A percentile compares a stretch with the other conserved stretches of the same genome.
These are phyloP conservation scores for Streptopelia turtur DNA, from an alignment of 2,797 vertebrate genomes.

Conservation along the genomic window DNA sequence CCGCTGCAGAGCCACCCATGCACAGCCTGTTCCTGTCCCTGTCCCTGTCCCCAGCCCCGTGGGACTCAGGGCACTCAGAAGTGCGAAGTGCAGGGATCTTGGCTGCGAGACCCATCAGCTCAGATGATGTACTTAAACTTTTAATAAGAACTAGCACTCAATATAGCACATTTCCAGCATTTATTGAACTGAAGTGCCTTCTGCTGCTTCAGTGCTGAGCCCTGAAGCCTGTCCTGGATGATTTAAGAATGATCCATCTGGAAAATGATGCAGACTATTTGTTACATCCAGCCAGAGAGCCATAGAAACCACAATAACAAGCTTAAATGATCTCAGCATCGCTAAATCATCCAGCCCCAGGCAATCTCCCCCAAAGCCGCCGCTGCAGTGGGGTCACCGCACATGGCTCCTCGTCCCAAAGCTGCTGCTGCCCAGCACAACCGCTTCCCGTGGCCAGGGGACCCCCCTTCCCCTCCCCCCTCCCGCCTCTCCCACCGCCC, in stretches of 20 bases:
- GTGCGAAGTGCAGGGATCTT: not conserved
- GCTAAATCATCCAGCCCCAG: constrained; percentile 44
- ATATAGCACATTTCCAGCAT: constrained; percentile 26
- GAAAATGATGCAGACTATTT: constrained; percentile 66
- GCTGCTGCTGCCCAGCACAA: rapidly evolving
- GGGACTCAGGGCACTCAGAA: not conserved
- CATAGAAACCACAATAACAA: constrained; percentile 60
- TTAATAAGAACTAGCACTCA: constrained; percentile 41
- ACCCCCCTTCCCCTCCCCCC: not conserved
- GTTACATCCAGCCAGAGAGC: constrained; percentile 66
- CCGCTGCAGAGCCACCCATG: rapidly evolving
- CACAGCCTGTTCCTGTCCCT: not conserved
- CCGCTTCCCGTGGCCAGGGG: rapidly evolving
- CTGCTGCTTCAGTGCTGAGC: not conserved
- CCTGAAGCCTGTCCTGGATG: constrained; percentile 55
- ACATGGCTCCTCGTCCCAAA: not conserved
- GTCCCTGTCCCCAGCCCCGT: not conserved
- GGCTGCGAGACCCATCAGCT: not conserved
- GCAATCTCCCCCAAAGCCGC: not conserved
- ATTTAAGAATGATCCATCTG: constrained; percentile 67
- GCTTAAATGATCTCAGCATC: constrained; percentile 57
- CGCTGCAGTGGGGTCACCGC: rapidly evolving
- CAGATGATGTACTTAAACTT: constrained; percentile 17
- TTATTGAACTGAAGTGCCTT: constrained; percentile 44
- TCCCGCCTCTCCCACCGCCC: not conserved